Evolutionary conservation across 2,797 vertebrate genomes (phyloP), one percentile per base, ranked within the genome.

Genomic region (Podarcis siculus): DNA sequence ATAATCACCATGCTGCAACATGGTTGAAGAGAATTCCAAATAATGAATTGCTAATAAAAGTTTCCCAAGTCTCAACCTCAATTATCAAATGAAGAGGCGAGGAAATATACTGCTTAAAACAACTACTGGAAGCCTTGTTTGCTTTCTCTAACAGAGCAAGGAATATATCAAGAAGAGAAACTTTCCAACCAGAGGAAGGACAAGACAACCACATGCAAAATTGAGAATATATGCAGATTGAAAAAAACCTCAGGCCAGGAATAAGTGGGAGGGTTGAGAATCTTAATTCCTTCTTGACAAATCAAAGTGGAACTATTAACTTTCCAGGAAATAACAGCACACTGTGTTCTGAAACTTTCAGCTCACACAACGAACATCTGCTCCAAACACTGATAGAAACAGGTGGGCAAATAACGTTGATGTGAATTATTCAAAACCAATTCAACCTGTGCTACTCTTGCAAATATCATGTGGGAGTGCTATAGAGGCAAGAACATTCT

Each of bases 1-100:
- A 55, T 55, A 55, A 55, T 55, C 49, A 55, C 49, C 49, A 55
- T 77, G 21, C 39, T 32, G 13, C 64, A 21, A 45, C 30, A 49
- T n/a, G 19, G 73, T 8, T 78, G 7, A 77, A 66, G 61, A 49
- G 75, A 49, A 8, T 92, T 93, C 91, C 89, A 90, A 88, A 89
- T 55, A 73, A 64, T 83, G 71, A 27, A 0, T 37, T 49, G 19
- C 15, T 64, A 89, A 89, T 81, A 21, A 71, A 0, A 8, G 71
- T 27, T 85, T 89, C 83, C 86, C 85, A 89, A 85, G 81, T 12
- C 25, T 78, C 75, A 27, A 39, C 58, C 73, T 79, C 87, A 4
- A 58, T 92, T 66, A 90, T 80, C 35, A 77, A 79, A 91, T 85
- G 49, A 7, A 13, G 25, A 27, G 2, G 37, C 10, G 6, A 19